Evolutionary conservation across 2,888 invertebrate species (phyloP), one percentile per base, ranked within the genome.

Genomic region (Neuroscelio doddi): DNA sequence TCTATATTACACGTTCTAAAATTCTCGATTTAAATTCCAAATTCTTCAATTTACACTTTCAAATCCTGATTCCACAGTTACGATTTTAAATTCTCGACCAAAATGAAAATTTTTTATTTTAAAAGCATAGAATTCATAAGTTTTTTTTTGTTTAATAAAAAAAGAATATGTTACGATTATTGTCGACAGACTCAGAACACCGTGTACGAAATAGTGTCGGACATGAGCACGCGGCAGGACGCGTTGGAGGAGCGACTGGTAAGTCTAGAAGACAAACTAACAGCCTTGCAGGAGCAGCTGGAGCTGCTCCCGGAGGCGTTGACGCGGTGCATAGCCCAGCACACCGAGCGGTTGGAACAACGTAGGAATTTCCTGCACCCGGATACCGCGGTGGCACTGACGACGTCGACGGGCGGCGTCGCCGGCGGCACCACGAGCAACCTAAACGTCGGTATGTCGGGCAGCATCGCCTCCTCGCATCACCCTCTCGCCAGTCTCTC

Each of bases 201-300:
- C 50, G 97, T 98, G 74, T 98, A 98, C 85, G 98, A 98, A 87
- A 93, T 98, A 79, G 97, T 99, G 70, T 95, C 97, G 55, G 98
- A 98, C 80, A 95, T 98, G 93, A 96, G 96, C 82, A 91, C 93
- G 64, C 91, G 97, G 51, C 97, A 98, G 86, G 95, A 96, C 84
- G 90, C 92, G 47, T 89, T 98, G 74, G 98, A 98, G 85, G 96
- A 97, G 86, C 91, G 97, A 80, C 89, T 98, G 79, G 92, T 93
- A 73, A 92, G 93, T 79, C 90, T 99, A 85, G 98, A 98, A 87
- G 96, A 96, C 82, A 96, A 96, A 86, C 87, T 98, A 78, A 90
- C 90, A 71, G 87, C 92, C 67, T 87, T 97, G 80, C 96, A 96
- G 87, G 94, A 94, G 80, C 93, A 95, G 87, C 87, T 95, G 81